These are phyloP conservation scores for Aeoliscus strigatus DNA, from an alignment of 2,797 vertebrate species.

Conservation along the genomic window DNA sequence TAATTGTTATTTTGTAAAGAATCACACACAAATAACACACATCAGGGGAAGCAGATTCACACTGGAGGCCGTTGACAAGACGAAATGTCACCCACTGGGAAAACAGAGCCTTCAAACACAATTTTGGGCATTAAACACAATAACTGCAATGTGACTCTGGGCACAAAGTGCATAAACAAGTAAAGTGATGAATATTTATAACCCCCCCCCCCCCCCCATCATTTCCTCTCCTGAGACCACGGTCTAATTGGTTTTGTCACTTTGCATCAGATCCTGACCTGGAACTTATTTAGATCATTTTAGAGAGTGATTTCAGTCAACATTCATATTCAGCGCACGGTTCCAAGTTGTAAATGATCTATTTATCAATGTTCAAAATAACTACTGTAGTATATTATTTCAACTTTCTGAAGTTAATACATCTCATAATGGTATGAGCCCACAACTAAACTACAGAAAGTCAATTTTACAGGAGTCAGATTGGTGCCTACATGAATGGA, in stretches of 20 bases:
- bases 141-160: slow-evolving; percentile 16
- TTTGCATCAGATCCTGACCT: slow-evolving; percentile 5
- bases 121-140: slow-evolving; percentile 16
- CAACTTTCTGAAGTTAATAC: slow-evolving; percentile 7
- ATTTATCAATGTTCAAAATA: slow-evolving; percentile 8
- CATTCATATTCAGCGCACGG: slow-evolving; percentile 18
- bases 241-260: background rate
- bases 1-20: slow-evolving; percentile 51
- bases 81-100: slow-evolving; percentile 37
- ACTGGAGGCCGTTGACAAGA: slow-evolving; percentile 39
- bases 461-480: slow-evolving; percentile 9
- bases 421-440: slow-evolving; percentile 31
- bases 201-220: background rate
- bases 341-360: slow-evolving; percentile 9
- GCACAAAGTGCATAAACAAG: slow-evolving; percentile 16
- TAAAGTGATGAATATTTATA: slow-evolving; percentile 12
- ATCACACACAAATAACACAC: slow-evolving; percentile 58
- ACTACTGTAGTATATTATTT: slow-evolving; percentile 4
- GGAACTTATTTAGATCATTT: slow-evolving; percentile 8
- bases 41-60: slow-evolving; percentile 49
- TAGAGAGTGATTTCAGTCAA: slow-evolving; percentile 15
- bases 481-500: slow-evolving; percentile 8
- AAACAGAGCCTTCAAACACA: slow-evolving; percentile 24
- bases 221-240: too few relatives aligned
- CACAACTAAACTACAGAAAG: slow-evolving; percentile 34